Evolutionary conservation across 2,113 vertebrate species (phyloP), one percentile per base, ranked within the genome.

Genomic region (Podocnemis expansa): DNA sequence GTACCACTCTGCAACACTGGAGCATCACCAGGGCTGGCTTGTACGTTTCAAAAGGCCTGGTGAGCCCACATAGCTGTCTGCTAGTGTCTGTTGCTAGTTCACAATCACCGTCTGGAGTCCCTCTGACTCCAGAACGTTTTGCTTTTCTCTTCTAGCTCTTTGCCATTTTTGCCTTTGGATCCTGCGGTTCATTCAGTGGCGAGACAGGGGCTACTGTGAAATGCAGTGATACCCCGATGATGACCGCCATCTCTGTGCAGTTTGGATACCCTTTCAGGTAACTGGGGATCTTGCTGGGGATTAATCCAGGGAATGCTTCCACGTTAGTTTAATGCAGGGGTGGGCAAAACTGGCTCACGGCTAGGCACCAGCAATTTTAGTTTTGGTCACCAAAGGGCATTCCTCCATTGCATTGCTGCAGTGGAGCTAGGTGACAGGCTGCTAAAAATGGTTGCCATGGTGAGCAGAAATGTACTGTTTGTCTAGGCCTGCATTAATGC

Each of bases 231-330:
- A 86, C 88, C 0, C 80, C 38, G 17, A 5, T 55, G 0, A 10
- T 79, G 96, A 22, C 93, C 14, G 56, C 89, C n/a, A 96, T 99
- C 88, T 79, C 81, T 1, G 93, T 98, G 81, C 47, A 89, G 24
- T 99, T 99, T 38, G 97, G 95, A 89, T 99, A 99, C 96, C 99
- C 99, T 47, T 99, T 99, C 98, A 99, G 99, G 99, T 99, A 96
- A 95, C 95, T 79, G 29, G 78, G 52, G 27, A 6, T 41, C 29
- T 58, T n/a, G 27, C n/a, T 24, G 54, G 49, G 27, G 29, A 55
- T 38, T 16, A 10, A 82, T 51, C 70, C 55, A 41, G 41, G 5
- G 14, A 34, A 85, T 19, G 54, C 7, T 25, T 14, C 58, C 78
- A 78, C 60, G 63, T n/a, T n/a, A n/a, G n/a, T n/a, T n/a, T n/a